Evolutionary conservation across 2,888 invertebrate species (phyloP).

Genomic region (Drosophila mimica): DNA sequence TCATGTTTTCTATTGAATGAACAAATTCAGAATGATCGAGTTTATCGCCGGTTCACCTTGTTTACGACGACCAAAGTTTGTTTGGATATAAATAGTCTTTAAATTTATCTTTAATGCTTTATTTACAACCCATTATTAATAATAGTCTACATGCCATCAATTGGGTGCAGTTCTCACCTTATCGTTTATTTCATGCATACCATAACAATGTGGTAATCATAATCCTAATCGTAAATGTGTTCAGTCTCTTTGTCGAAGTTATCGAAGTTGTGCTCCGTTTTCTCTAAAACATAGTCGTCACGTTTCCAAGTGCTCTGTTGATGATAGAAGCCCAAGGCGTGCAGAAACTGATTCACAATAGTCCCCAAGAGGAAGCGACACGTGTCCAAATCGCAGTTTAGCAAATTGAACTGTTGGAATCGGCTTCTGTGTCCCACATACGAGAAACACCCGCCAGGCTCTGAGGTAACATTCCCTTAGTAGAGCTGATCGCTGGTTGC

Average conservation of each 20-base stretch:
- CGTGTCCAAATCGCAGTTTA: conserved; percentile 64
- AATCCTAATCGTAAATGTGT: conserved; percentile 88
- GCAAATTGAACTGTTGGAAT: conserved; percentile 78
- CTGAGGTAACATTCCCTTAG: conserved; percentile 76
- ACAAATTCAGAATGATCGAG: background rate
- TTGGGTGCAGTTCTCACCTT: conserved; percentile 23
- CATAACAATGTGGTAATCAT: conserved; percentile 87
- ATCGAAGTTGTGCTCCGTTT: too few species aligned
- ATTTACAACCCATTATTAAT: conserved; percentile 13
- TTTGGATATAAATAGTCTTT: background rate
- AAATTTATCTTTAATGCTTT: conserved; percentile 43
- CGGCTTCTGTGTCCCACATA: conserved; percentile 88
- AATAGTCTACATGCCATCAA: background rate
- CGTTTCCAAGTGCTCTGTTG: conserved; percentile 92
- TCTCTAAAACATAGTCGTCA: conserved; percentile 88
- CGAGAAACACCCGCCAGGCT: conserved; percentile 90
- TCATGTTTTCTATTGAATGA: conserved; percentile 29
- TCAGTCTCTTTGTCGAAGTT: too few species aligned
- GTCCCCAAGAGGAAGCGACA: conserved; percentile 86
- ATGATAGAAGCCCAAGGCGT: conserved; percentile 91
- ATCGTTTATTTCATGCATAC: conserved; percentile 85
- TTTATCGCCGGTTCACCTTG: background rate
- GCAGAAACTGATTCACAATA: conserved; percentile 91
- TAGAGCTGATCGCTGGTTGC: conserved; percentile 84
- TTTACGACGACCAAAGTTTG: background rate